Percentiles rank a stretch among this genome's conserved stretches.
These are phyloP conservation scores for Acanthiza pusilla DNA, from an alignment of 2,797 vertebrate species.

Conservation along the genomic window DNA sequence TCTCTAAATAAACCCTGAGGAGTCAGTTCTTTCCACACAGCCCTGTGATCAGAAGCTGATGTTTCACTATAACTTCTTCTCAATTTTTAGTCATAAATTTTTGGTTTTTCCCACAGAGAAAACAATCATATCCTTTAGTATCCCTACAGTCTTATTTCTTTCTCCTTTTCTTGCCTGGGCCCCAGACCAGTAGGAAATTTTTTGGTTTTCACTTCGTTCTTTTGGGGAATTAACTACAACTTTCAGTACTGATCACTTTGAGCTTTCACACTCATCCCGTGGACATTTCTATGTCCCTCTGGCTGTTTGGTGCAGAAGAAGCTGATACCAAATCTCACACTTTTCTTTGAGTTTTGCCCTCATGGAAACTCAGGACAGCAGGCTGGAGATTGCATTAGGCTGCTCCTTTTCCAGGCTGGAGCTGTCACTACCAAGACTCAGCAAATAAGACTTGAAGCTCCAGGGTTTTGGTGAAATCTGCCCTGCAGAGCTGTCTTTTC, in stretches of 20 bases:
- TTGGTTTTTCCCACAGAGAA: rapidly evolving
- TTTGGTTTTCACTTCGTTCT: neutral
- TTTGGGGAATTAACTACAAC: neutral
- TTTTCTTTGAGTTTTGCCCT: neutral
- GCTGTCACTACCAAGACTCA: neutral
- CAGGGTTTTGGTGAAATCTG: neutral
- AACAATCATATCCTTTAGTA: neutral
- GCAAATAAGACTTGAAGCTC: neutral
- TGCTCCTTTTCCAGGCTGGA: neutral
- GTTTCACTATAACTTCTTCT: neutral
- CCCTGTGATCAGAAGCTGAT: neutral
- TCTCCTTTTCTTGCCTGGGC: neutral
- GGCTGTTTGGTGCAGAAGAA: neutral
- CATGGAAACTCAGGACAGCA: neutral
- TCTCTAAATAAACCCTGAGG: neutral
- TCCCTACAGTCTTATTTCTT: neutral
- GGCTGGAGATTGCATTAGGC: too few species aligned
- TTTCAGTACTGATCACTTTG: neutral
- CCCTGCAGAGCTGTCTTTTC: neutral
- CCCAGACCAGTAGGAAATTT: neutral
- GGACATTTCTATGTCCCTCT: neutral
- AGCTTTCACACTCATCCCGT: neutral
- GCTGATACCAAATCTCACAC: neutral
- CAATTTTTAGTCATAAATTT: neutral
- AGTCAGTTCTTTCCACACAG: neutral